Base-by-base conservation (phyloP, 1,140 invertebrate species). In the Dendroctonus valens region DNA sequence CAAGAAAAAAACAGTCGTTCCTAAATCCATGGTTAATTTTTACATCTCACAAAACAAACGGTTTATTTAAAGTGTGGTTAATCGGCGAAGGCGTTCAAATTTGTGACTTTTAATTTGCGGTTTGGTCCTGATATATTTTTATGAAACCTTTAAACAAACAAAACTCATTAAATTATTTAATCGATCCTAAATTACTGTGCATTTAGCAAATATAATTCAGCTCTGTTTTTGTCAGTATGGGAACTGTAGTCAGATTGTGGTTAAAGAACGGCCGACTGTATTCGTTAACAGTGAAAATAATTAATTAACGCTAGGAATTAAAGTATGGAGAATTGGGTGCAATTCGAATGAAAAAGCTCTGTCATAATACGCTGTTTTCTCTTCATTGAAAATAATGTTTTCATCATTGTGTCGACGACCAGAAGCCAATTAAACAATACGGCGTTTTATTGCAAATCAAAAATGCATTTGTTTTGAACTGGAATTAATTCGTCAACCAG, bases 101-200 rank as follows among this genome's bases (percentile, higher is more conserved):
- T 58, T 58, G 55, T 58, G 55, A 58, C 46, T 58, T 58, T 58
- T 58, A 58, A 42, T 58, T 58, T 58, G 55, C 55, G 55, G 55
- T 58, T 58, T 58, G 12, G 15, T 44, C 12, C 26, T 15, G 41
- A 46, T 58, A 58, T 58, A 44, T 58, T 42, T 58, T 58, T 58
- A 58, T 44, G 46, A 38, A 58, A 40, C 5, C 46, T 58, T 58
- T 44, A 58, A 58, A 58, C 26, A 58, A n/a, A 58, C 55, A 58
- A 58, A 58, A 58, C 41, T 58, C 55, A 58, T 58, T 58, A 58
- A 58, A 58, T 58, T 58, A 58, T 58, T 58, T 58, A 58, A 58
- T 58, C 55, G 41, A 58, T 58, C 41, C 40, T 12, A 44, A 58
- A 58, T 58, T 58, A 26, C 41, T 58, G 41, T 46, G 41, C 12